Evolutionary conservation across 2,888 invertebrate species (phyloP).

Genomic region (Parasteatoda lunata): DNA sequence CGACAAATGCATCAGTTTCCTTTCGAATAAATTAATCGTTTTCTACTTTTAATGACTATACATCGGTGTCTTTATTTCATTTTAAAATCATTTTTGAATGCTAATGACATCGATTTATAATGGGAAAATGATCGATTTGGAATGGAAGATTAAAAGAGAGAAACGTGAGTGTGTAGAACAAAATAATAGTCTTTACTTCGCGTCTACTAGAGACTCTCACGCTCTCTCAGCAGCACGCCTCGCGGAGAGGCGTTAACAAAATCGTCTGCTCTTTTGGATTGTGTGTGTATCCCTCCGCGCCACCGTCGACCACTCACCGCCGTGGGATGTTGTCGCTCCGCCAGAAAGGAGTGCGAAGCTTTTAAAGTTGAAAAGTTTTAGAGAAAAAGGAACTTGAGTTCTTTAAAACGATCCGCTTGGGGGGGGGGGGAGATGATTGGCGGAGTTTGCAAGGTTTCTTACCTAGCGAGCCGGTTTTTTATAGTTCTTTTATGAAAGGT

Average conservation of each 20-base stretch:
- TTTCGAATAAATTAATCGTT: background rate
- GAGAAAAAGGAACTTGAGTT: background rate
- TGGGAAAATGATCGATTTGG: background rate
- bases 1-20: slow-evolving; percentile 58
- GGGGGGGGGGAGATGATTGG: no score
- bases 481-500: no score
- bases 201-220: slow-evolving; percentile 50
- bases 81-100: background rate
- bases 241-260: slow-evolving; percentile 65
- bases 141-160: background rate
- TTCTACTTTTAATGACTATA: background rate
- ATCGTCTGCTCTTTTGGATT: slow-evolving; percentile 50
- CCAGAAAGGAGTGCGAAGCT: slow-evolving; percentile 48
- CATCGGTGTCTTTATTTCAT: background rate
- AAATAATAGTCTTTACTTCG: background rate
- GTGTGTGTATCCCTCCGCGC: slow-evolving; percentile 57
- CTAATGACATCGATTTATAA: background rate
- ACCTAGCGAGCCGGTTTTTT: no score
- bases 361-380: slow-evolving; percentile 46
- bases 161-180: background rate
- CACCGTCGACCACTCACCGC: slow-evolving; percentile 33
- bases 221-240: slow-evolving; percentile 41
- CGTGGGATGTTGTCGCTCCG: slow-evolving; percentile 37
- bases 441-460: no score
- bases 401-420: no score